These are phyloP conservation scores for Nanorana parkeri DNA, from an alignment of 2,113 vertebrate genomes.

Conservation along the genomic window DNA sequence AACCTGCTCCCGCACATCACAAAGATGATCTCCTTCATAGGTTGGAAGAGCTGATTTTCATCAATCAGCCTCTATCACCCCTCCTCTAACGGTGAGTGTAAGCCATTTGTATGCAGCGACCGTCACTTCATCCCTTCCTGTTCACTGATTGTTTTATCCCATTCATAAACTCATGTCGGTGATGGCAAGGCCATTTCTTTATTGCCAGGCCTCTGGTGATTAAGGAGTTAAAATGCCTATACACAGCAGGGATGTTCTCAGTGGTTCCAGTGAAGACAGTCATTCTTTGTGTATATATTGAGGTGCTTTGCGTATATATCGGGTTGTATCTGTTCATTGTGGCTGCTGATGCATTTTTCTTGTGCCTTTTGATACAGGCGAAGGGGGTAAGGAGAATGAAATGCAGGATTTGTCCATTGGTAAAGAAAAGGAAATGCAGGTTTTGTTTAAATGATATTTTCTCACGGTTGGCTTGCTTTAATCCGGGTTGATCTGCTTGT, in stretches of 20 bases:
- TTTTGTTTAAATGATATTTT: neutral
- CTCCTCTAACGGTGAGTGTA: constrained; percentile 51
- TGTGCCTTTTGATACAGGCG: neutral
- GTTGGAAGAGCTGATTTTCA: constrained; percentile 52
- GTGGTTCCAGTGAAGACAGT: neutral
- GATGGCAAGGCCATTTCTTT: neutral
- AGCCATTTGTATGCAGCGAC: constrained; percentile 48
- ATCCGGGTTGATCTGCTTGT: neutral
- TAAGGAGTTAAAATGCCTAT: neutral
- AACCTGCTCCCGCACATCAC: constrained; percentile 58
- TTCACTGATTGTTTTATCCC: constrained; percentile 40
- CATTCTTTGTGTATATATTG: neutral
- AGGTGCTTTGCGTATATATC: neutral
- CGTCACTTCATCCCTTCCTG: constrained; percentile 29
- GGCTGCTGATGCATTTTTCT: neutral
- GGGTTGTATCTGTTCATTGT: too few species aligned
- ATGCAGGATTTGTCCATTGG: too few species aligned
- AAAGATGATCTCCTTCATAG: constrained; percentile 65
- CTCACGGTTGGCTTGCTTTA: neutral
- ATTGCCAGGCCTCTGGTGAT: neutral
- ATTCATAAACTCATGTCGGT: constrained; percentile 51
- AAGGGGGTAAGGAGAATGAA: too few species aligned
- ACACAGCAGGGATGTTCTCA: neutral
- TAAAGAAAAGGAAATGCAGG: neutral
- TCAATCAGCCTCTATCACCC: neutral